These are phyloP conservation scores for Mystacides longicornis DNA, from an alignment of 2,888 invertebrate species.

Conservation along the genomic window DNA sequence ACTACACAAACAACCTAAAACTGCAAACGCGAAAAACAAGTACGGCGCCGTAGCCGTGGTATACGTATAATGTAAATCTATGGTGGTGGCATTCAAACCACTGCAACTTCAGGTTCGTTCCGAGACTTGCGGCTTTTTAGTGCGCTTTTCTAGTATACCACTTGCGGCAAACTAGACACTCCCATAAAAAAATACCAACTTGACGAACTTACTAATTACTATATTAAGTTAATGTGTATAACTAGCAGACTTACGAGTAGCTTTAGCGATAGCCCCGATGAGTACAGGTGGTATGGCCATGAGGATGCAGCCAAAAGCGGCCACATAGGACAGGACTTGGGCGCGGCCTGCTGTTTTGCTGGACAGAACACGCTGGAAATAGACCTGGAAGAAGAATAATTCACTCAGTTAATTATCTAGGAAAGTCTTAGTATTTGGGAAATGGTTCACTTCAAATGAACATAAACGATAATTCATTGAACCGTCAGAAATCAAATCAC, in stretches of 20 bases:
- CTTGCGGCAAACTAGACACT: not conserved
- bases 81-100: too few species aligned
- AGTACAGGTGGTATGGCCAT: slow-evolving; percentile 97
- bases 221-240: not conserved
- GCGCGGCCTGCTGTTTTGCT: slow-evolving; percentile 92
- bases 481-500: too few species aligned
- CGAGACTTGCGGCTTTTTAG: too few species aligned
- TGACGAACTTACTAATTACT: not conserved
- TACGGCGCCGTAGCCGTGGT: too few species aligned
- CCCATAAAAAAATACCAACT: not conserved
- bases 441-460: too few species aligned
- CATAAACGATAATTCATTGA: too few species aligned
- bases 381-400: slow-evolving; percentile 57
- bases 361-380: slow-evolving; percentile 95
- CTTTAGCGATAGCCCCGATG: slow-evolving; percentile 94
- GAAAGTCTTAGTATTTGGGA: not conserved
- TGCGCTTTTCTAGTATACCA: too few species aligned
- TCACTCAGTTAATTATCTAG: not conserved
- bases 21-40: too few species aligned
- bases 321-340: slow-evolving; percentile 90
- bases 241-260: slow-evolving; percentile 62
- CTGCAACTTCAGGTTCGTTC: too few species aligned
- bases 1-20: too few species aligned
- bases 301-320: slow-evolving; percentile 89
- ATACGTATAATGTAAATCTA: too few species aligned